A percentile compares a stretch with the other conserved stretches of the same genome.
Evolutionary conservation across 2,113 vertebrate species (phyloP).

Genomic region (Paracanthobrama guichenoti): DNA sequence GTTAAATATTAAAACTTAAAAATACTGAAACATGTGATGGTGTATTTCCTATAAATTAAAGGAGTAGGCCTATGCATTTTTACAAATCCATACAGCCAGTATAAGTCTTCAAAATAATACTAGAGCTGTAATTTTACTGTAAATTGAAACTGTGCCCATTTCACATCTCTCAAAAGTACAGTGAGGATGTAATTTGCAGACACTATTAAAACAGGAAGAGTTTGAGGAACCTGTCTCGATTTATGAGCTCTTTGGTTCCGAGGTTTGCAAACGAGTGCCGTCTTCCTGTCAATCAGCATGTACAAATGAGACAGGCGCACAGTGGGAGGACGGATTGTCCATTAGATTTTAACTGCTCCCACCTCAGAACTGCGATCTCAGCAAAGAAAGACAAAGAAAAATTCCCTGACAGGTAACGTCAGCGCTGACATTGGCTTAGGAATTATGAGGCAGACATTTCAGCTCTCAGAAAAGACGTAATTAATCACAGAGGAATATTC

Average conservation of each 20-base stretch:
- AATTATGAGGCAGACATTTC: slow-evolving; percentile 64
- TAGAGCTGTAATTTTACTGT: not conserved
- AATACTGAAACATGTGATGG: not conserved
- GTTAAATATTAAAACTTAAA: not conserved
- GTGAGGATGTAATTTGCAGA: not conserved
- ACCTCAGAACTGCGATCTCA: slow-evolving; percentile 58
- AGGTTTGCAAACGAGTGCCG: slow-evolving; percentile 64
- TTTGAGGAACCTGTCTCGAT: not conserved
- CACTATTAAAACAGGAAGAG: slow-evolving; percentile 7
- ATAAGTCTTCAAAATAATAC: not conserved
- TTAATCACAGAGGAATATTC: slow-evolving; percentile 48
- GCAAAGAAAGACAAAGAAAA: slow-evolving; percentile 53
- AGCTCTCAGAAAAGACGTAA: slow-evolving; percentile 52
- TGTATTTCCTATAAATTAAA: not conserved
- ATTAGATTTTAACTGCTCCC: slow-evolving; percentile 67
- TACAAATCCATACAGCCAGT: not conserved
- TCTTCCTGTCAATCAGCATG: slow-evolving; percentile 64
- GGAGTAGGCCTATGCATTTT: not conserved
- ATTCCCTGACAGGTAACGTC: slow-evolving; percentile 61
- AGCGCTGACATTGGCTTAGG: slow-evolving; percentile 55
- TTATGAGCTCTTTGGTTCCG: not conserved
- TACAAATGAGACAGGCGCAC: slow-evolving; percentile 56
- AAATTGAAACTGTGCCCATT: not conserved
- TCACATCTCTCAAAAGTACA: slow-evolving; percentile 1
- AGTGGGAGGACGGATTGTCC: slow-evolving; percentile 63